Percentiles rank a stretch among this genome's conserved stretches.
Evolutionary conservation across 92 coral and sea anemone genomes (phyloP).

Genomic region (Epizoanthus ramosus): DNA sequence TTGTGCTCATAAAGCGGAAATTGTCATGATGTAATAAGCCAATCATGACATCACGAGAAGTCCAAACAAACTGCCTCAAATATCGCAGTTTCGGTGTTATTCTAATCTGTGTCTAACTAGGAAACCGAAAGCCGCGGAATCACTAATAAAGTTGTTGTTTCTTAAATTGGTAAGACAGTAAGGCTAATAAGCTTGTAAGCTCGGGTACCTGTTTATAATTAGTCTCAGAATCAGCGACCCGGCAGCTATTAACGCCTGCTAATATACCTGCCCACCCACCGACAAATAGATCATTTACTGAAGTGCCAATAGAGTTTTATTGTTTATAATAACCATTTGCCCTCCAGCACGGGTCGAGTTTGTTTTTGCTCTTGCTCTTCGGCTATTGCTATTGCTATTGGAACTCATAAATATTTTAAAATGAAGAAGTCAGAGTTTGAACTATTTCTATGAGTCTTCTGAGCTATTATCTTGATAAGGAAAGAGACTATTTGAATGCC

Average conservation of each 20-base stretch:
- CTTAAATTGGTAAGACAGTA: slow-evolving; percentile 2
- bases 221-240: slow-evolving; percentile 5
- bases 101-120: not conserved
- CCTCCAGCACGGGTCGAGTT: no score
- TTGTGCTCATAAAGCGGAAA: slow-evolving; percentile 74
- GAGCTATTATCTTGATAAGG: no score
- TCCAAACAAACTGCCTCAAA: slow-evolving; percentile 26
- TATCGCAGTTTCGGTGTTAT: not conserved
- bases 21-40: slow-evolving; percentile 81
- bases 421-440: no score
- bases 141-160: not conserved
- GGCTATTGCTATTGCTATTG: no score
- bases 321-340: no score
- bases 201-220: not conserved
- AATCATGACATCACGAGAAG: slow-evolving; percentile 61
- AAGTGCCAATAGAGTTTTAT: no score
- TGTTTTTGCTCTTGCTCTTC: no score
- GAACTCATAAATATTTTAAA: no score
- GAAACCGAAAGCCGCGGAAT: not conserved
- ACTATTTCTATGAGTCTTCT: no score
- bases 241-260: slow-evolving; percentile 21
- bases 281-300: no score
- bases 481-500: no score
- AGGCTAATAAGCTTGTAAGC: not conserved
- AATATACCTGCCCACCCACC: slow-evolving; percentile 13